A percentile compares a stretch with the other conserved stretches of the same genome.
Conservation (phyloP, 2,888 invertebrate genomes). For the Xanthorhoe spadicearia region DNA sequence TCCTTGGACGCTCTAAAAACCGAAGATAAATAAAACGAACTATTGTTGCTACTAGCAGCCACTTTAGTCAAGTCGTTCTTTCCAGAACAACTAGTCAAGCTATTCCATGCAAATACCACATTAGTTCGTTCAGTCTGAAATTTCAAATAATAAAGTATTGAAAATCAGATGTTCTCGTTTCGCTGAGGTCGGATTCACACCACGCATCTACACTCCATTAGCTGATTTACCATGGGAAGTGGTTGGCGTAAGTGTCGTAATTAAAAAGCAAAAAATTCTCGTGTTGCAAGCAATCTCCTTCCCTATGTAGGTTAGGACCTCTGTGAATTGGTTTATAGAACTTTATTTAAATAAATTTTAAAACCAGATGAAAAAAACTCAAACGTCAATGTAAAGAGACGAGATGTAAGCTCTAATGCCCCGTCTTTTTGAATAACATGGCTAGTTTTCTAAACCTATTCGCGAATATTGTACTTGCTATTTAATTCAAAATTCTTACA, state of each 20-base stretch:
- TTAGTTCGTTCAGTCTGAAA: neutral
- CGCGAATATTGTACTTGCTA: neutral
- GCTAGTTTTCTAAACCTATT: neutral
- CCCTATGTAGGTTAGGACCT: constrained; percentile 13
- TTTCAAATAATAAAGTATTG: neutral
- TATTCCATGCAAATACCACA: neutral
- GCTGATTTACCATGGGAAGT: constrained; percentile 69
- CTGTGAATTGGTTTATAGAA: neutral
- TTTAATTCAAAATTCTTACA: neutral
- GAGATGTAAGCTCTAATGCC: no score
- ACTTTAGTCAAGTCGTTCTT: no score
- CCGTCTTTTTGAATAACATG: no score
- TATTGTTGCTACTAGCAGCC: no score
- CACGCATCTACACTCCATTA: constrained; percentile 71
- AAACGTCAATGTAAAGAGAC: no score
- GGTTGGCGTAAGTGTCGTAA: constrained; percentile 53
- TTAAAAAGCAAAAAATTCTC: constrained; percentile 52
- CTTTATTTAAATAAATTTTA: neutral
- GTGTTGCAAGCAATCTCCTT: constrained; percentile 30
- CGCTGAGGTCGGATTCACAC: constrained; percentile 52
- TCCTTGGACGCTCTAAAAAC: no score
- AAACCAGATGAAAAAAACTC: no score
- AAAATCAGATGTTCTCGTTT: constrained; percentile 23
- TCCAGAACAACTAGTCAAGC: neutral
- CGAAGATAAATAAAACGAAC: no score